phyloP scores from a whole-genome alignment of 2,797 vertebrate genomes.

The Echiichthys vipera region DNA sequence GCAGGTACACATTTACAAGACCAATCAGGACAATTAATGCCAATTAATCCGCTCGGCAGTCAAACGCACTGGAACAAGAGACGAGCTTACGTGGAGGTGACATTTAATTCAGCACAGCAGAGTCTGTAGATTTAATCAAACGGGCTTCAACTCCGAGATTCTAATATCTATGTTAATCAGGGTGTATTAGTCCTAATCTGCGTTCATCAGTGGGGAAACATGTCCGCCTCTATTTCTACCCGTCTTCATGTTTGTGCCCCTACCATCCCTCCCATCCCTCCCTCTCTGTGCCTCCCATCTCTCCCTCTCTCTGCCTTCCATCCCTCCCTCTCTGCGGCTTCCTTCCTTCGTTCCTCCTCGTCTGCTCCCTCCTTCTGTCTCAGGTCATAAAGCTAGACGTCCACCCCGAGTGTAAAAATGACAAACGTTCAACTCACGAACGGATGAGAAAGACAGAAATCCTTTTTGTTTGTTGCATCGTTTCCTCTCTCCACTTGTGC shows the following conservation, averaged over 20 bases:
- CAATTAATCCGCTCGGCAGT: slow-evolving; percentile 54
- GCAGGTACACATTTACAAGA: slow-evolving; percentile 48
- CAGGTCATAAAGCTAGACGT: neutral
- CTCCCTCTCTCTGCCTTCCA: neutral
- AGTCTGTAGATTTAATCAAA: slow-evolving; percentile 55
- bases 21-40: slow-evolving; percentile 50
- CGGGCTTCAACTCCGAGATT: slow-evolving; percentile 29
- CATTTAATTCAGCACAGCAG: slow-evolving; percentile 40
- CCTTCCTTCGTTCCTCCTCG: neutral
- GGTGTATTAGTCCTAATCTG: slow-evolving; percentile 44
- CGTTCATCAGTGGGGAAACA: slow-evolving; percentile 29
- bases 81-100: slow-evolving; percentile 32
- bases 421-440: neutral
- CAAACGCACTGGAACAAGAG: slow-evolving; percentile 22
- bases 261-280: neutral
- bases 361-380: neutral
- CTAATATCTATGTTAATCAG: slow-evolving; percentile 68
- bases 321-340: neutral
- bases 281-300: neutral
- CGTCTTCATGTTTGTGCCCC: slow-evolving; percentile 11
- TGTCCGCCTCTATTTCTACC: slow-evolving; percentile 2
- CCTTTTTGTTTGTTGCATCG: neutral
- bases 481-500: neutral
- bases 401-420: neutral
- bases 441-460: neutral